A percentile compares a stretch with the other conserved stretches of the same genome.
These are phyloP conservation scores for Microplitis manilae DNA, from an alignment of 2,888 invertebrate species.

Conservation along the genomic window DNA sequence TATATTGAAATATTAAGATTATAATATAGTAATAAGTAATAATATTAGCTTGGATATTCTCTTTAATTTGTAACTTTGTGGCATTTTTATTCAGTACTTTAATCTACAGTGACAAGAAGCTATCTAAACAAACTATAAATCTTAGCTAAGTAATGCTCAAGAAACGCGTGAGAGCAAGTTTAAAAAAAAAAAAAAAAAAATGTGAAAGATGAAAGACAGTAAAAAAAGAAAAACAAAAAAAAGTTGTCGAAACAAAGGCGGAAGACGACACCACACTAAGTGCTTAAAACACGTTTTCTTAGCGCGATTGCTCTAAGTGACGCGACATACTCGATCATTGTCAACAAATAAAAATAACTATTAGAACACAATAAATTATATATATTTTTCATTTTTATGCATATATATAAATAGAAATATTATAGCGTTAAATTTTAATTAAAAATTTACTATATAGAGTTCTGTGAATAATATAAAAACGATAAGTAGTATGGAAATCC, in stretches of 20 bases:
- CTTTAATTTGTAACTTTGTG: constrained; percentile 39
- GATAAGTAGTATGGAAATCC: constrained; percentile 24
- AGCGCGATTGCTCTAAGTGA: not conserved
- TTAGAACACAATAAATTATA: constrained; percentile 13
- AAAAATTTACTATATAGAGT: not conserved
- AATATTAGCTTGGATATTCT: constrained; percentile 51
- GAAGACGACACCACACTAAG: constrained; percentile 16
- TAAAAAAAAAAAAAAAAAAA: constrained; percentile 16
- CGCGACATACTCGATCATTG: constrained; percentile 9
- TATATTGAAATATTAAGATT: not conserved
- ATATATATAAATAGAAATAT: not conserved
- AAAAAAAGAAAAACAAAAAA: not conserved
- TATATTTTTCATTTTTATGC: not conserved
- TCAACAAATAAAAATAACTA: constrained; percentile 19
- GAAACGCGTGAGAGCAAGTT: constrained; percentile 23
- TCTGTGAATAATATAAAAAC: constrained; percentile 41
- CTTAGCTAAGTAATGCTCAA: constrained; percentile 45
- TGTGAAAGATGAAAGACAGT: not conserved
- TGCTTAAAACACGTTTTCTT: constrained; percentile 8
- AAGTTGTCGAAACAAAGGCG: constrained; percentile 8
- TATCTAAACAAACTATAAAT: constrained; percentile 67
- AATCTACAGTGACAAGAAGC: constrained; percentile 58
- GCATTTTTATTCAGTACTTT: constrained; percentile 58
- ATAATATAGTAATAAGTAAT: constrained; percentile 38
- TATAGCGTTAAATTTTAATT: not conserved